Evolutionary conservation across 1,140 invertebrate genomes (phyloP), one percentile per base, ranked within the genome.

Genomic region (Vanessa atalanta): DNA sequence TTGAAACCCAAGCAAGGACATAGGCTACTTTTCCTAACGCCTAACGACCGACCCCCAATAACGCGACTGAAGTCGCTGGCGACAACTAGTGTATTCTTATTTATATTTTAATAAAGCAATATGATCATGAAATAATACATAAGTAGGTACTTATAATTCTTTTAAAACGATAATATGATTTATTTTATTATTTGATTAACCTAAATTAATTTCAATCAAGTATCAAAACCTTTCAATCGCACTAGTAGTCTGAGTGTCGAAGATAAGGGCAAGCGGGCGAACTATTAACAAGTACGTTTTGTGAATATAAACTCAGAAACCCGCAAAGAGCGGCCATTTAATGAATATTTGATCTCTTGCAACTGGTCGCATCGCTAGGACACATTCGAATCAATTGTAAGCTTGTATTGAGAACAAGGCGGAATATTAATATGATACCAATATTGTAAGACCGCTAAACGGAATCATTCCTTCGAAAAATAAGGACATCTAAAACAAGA

Each of bases 301-400:
- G 74, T 85, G 88, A 89, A 91, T 91, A 89, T 88, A 86, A 87
- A 89, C 79, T 80, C 78, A 77, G 79, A 77, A 77, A 76, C 77
- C 68, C 75, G 73, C 77, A 77, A 80, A 77, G 77, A 79, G 81
- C 67, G 80, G 80, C 85, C 79, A 83, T 88, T 87, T 90, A 89
- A 90, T 90, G 87, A 90, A 90, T 90, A 88, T 89, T 90, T 86
- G 87, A 89, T 88, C 83, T 73, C 79, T 79, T 86, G 86, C 83
- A 88, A 80, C 79, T 81, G 79, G 79, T 81, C 76, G 81, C 78
- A 79, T 77, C 64, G 66, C 73, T 70, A 61, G 69, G 75, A 83
- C 76, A 83, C 81, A 84, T 88, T 88, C 78, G 80, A 86, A 85
- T 88, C 86, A 88, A 89, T 90, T 88, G 80, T 83, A 78, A 70